Conservation (phyloP, 2,113 vertebrate genomes). For the Gopherus flavomarginatus region DNA sequence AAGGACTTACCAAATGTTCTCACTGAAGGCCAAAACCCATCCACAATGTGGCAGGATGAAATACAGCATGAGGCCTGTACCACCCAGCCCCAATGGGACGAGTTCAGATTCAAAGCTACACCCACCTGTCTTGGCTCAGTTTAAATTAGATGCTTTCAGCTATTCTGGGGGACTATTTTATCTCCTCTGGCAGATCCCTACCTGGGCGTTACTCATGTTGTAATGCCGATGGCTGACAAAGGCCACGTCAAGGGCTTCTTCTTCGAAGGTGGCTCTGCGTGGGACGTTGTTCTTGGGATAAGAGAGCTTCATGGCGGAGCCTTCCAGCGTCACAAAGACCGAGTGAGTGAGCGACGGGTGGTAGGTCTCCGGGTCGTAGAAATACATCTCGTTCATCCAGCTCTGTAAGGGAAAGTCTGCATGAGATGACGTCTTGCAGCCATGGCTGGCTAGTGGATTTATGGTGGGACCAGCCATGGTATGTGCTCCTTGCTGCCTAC, state of each 20-base stretch:
- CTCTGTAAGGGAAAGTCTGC: constrained; percentile 75
- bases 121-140: neutral
- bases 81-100: no score
- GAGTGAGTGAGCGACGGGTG: constrained; percentile 86
- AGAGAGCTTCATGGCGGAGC: constrained; percentile 82
- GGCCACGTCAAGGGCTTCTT: constrained; percentile 73
- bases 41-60: no score
- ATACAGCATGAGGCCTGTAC: no score
- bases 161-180: neutral
- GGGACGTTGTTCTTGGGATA: constrained; percentile 84
- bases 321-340: constrained; percentile 84
- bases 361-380: constrained; percentile 85
- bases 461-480: no score
- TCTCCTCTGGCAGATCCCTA: neutral
- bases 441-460: no score
- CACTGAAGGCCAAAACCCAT: no score
- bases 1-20: no score
- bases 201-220: constrained; percentile 84
- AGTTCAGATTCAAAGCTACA: no score
- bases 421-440: neutral
- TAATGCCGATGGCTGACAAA: constrained; percentile 82
- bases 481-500: no score
- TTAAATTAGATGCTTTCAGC: neutral
- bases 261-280: constrained; percentile 81
- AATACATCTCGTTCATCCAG: constrained; percentile 89